Base-by-base conservation (phyloP, 2,113 vertebrate genomes). In the Paedocypris sp. region DNA sequence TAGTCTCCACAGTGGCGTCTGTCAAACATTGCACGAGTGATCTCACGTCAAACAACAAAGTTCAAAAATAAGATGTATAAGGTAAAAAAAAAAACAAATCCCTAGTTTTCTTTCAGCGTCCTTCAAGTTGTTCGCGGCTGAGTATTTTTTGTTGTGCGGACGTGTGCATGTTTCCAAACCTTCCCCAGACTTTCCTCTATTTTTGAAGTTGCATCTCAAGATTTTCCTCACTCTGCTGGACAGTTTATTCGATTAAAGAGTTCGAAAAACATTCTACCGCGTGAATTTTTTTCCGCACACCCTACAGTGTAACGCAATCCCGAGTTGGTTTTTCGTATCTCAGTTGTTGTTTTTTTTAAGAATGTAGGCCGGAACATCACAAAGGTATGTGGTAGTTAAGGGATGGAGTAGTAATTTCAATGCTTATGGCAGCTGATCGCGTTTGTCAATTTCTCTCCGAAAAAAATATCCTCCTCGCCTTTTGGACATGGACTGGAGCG, bases 361-460 rank as follows among this genome's bases (percentile, higher is more conserved):
- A 48, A 64, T 10, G 3, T 18, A 9, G 46, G 32, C 60, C 54
- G 12, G 61, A 62, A 71, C 67, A 56, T 48, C 48, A 62, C 54
- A 57, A 22, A 51, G 70, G 65, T 67, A 25, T 59, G 78, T 49
- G 75, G 60, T 70, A 75, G 75, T 79, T 73, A 72, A 82, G 73
- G 81, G 75, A 59, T 79, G 41, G 28, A 31, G 48, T 41, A 60
- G 43, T 65, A 51, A 80, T 82, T 80, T 80, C 81, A 77, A 29
- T 73, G 77, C 73, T 68, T 69, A 70, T 69, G 72, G 76, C 70
- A 73, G 72, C 71, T 63, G 59, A 54, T 66, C 58, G 67, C 60
- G 76, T 83, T 78, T 83, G 80, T 80, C 77, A 79, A 77, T 74
- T 83, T 76, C 72, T 67, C 69, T 68, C 62, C 23, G 32, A 49